Base-by-base conservation (phyloP, 64 coral and sea anemone genomes). In the Pachyseris speciosa region DNA sequence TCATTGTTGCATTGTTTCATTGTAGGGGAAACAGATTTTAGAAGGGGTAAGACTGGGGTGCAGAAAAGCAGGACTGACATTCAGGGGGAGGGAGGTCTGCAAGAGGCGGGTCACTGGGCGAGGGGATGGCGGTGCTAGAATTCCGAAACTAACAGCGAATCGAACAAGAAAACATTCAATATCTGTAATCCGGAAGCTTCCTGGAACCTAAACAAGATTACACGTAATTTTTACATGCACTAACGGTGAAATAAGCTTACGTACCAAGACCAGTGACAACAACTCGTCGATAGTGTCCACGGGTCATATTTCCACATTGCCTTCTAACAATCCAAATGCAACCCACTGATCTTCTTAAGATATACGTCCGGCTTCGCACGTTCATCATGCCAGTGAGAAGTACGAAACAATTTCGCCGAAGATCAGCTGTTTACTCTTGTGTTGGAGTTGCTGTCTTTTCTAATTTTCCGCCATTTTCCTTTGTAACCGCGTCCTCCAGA, bases 191-290 rank as follows among this genome's bases (percentile, higher is more conserved):
- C n/a, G n/a, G n/a, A n/a, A n/a, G n/a, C n/a, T n/a, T n/a, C n/a
- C n/a, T n/a, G n/a, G n/a, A n/a, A n/a, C n/a, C n/a, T n/a, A n/a
- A n/a, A n/a, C n/a, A n/a, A n/a, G n/a, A n/a, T n/a, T n/a, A n/a
- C n/a, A n/a, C n/a, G n/a, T n/a, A n/a, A n/a, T n/a, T n/a, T n/a
- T 67, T 33, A 67, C 4, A 4, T 67, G 4, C 64, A 67, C 3
- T 25, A 6, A 7, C n/a, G 7, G 4, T 67, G 31, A 6, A 6
- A 6, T 13, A 75, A 24, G 11, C 25, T 58, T 24, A 75, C 39
- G 17, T 70, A 90, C 88, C 88, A 7, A 90, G 65, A 37, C 88
- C 88, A 41, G 88, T 90, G 3, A 90, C 88, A 20, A 90, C 88
- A 52, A 90, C 88, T 26, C 88, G 73, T 2, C 87, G 75, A 55